Evolutionary conservation across 1,140 invertebrate genomes (phyloP).

Genomic region (Nylanderia fulva): DNA sequence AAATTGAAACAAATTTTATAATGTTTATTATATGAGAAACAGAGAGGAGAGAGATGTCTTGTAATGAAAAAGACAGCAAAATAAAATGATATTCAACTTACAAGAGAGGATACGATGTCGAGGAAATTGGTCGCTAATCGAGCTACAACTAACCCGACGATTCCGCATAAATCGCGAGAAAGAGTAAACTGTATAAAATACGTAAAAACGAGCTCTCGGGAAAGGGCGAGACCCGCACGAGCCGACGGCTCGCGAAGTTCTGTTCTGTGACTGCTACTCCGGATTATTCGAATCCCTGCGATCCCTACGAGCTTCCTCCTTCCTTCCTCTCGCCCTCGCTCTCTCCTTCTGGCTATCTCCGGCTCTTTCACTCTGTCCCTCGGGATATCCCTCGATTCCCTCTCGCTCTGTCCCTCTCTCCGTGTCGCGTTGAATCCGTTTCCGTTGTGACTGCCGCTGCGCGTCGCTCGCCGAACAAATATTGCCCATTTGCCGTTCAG

Average conservation of each 20-base stretch:
- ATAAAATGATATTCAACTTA: background rate
- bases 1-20: too few species aligned
- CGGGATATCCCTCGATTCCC: conserved; percentile 67
- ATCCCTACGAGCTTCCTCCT: conserved; percentile 79
- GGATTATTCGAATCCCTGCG: conserved; percentile 83
- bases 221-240: conserved; percentile 75
- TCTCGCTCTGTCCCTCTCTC: conserved; percentile 76
- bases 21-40: too few species aligned
- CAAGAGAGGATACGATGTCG: background rate
- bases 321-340: conserved; percentile 76
- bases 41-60: background rate
- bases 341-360: conserved; percentile 71
- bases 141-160: background rate
- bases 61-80: background rate
- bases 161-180: background rate
- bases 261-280: conserved; percentile 80
- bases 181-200: background rate
- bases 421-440: conserved; percentile 83
- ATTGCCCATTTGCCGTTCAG: conserved; percentile 74
- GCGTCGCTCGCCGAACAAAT: conserved; percentile 77
- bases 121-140: background rate
- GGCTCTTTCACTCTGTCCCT: conserved; percentile 71
- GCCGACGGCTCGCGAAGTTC: conserved; percentile 83
- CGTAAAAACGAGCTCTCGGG: background rate
- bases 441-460: conserved; percentile 84